Evolutionary conservation across 2,113 vertebrate species (phyloP), one percentile per base, ranked within the genome.

Genomic region (Lichenostomus cassidix): DNA sequence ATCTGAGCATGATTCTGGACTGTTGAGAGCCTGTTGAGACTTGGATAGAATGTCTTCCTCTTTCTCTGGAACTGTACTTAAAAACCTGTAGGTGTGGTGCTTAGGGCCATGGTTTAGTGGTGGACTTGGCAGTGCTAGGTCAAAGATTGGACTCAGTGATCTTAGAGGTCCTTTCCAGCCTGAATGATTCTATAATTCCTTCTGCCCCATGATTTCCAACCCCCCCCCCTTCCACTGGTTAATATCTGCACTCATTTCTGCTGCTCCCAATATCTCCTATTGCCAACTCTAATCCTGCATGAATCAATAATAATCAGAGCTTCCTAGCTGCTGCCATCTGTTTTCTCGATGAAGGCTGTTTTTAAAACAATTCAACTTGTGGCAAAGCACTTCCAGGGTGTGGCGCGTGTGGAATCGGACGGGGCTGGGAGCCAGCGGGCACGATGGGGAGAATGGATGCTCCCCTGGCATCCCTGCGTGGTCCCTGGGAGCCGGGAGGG

Each of bases 221-320:
- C 47, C 47, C 0, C 4, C 4, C 4, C n/a, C 5, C 12, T 3
- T 90, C 42, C 37, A 15, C 19, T 42, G 24, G 3, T 68, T 64
- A 65, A 41, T 1, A 3, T 49, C 68, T 33, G 24, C 19, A 5
- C 49, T 59, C 10, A 69, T 60, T 80, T 78, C 65, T 95, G 25
- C 58, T 65, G 49, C n/a, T 95, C 58, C 75, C 9, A 15, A 1
- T 73, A 84, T 46, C 49, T 91, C 37, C 33, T 49, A 25, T 77
- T 87, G 65, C 67, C 42, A 84, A 5, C 74, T 1, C 1, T 58
- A 87, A 76, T 86, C 41, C 68, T 83, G 64, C 18, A 49, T 80
- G 86, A 88, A 93, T 92, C 93, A 91, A 89, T 92, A 90, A 89
- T 35, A 62, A 77, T 74, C 91, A 80, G 64, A 68, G 27, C 55